Evolutionary conservation across 1,140 invertebrate genomes (phyloP), one percentile per base, ranked within the genome.

Genomic region (Anoplophora glabripennis): DNA sequence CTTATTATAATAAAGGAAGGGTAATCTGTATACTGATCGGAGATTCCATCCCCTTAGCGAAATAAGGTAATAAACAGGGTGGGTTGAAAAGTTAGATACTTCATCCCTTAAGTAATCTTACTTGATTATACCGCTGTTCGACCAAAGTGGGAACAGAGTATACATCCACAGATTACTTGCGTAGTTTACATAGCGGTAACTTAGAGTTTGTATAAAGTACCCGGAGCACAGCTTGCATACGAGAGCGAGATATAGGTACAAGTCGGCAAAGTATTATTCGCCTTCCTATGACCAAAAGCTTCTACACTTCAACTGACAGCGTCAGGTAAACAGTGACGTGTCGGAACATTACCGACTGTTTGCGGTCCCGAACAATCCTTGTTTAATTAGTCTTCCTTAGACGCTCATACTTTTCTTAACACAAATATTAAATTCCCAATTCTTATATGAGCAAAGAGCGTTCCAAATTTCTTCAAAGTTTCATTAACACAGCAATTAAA

Each of bases 231-330:
- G 47, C 63, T 55, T 60, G 61, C 64, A 66, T 63, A 66, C 57
- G 48, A 53, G 48, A 46, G 57, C 56, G 57, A 63, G 64, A 66
- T 66, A 28, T 28, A 28, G 21, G 35, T 60, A 49, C 56, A 55
- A 63, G 57, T 67, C 59, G 40, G 36, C 42, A 59, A 68, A 65
- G 66, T 66, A 65, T 69, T 66, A 28, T 28, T 28, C 59, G 62
- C 51, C 64, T 59, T 64, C 57, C 42, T 63, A 57, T 57, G 53
- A 49, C 52, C 56, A 63, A 55, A 28, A 2, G 21, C 21, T 28
- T 28, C 21, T 28, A 2, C 5, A 28, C 21, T 28, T 28, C 21
- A 3, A 28, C 21, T 5, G 5, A 28, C 21, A 28, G 21, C 21
- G 21, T 28, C 21, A 28, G 21, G 21, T 28, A 28, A 28, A 28